These are phyloP conservation scores for Colletes gigas DNA, from an alignment of 1,140 invertebrate species.

Conservation along the genomic window DNA sequence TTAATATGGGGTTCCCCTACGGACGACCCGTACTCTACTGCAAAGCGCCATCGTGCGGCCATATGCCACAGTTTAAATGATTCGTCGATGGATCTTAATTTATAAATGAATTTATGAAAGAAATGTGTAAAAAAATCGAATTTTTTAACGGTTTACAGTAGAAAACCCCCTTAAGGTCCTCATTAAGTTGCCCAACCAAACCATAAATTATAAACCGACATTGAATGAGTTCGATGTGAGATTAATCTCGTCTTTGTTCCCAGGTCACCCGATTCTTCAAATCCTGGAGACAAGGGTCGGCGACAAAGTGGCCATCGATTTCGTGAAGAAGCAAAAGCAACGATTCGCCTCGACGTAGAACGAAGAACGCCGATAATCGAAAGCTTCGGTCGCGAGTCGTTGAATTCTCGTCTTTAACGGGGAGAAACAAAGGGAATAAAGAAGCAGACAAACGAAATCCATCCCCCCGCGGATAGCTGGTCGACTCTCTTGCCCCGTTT, in stretches of 20 bases:
- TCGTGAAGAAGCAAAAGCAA: conserved; percentile 92
- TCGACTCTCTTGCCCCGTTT: conserved; percentile 41
- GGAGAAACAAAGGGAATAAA: not conserved
- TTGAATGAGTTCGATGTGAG: not conserved
- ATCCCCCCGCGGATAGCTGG: conserved; percentile 40
- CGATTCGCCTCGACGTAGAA: conserved; percentile 81
- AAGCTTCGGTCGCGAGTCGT: not conserved
- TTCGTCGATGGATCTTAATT: too few species aligned
- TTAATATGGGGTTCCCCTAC: too few species aligned
- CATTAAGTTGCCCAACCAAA: too few species aligned
- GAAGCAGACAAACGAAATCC: conserved; percentile 31
- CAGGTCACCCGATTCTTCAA: conserved; percentile 91
- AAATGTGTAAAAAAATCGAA: too few species aligned
- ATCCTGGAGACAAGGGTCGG: conserved; percentile 91
- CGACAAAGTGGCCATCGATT: conserved; percentile 93
- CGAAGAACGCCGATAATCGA: not conserved
- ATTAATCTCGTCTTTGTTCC: conserved; percentile 44
- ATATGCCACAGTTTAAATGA: too few species aligned
- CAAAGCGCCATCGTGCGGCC: too few species aligned
- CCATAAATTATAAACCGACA: too few species aligned
- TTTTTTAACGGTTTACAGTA: too few species aligned
- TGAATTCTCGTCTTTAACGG: not conserved
- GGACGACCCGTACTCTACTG: too few species aligned
- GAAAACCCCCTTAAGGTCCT: too few species aligned
- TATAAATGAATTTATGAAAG: too few species aligned